phyloP scores from a whole-genome alignment of 2,888 invertebrate species.

The Meiosimyza decipiens region DNA sequence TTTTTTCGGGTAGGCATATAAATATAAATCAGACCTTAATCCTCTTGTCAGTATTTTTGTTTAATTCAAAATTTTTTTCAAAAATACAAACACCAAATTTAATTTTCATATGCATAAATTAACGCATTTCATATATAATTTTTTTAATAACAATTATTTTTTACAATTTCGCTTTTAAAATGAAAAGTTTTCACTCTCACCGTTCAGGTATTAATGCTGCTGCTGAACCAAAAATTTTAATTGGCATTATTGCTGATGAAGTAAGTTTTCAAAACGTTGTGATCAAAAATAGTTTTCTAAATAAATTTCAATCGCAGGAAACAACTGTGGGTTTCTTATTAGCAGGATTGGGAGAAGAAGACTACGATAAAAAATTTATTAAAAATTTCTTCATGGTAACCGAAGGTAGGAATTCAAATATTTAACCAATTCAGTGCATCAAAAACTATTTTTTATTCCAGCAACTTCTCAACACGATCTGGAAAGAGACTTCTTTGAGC shows the following conservation, averaged over 20 bases:
- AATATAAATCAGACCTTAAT: too few relatives aligned
- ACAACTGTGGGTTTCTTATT: slow-evolving; percentile 31
- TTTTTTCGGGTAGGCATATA: too few relatives aligned
- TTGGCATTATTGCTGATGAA: slow-evolving; percentile 29
- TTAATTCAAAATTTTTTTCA: too few relatives aligned
- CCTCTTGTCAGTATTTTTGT: too few relatives aligned
- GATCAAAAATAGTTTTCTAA: background rate
- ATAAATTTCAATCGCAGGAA: slow-evolving; percentile 15
- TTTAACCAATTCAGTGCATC: background rate
- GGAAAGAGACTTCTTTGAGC: background rate
- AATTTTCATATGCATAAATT: background rate
- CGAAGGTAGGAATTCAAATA: background rate
- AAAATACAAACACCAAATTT: background rate
- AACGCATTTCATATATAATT: background rate
- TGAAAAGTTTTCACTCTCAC: too few relatives aligned
- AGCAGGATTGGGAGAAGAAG: slow-evolving; percentile 26
- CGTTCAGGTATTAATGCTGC: too few relatives aligned
- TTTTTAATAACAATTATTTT: background rate
- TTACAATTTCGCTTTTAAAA: too few relatives aligned
- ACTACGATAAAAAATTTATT: background rate
- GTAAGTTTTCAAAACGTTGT: background rate
- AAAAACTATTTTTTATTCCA: slow-evolving; percentile 5
- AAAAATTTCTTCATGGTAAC: slow-evolving; percentile 23
- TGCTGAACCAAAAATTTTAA: slow-evolving; percentile 8
- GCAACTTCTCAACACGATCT: background rate